Evolutionary conservation across 2,113 vertebrate genomes (phyloP), one percentile per base, ranked within the genome.

Genomic region (Pogona vitticeps): DNA sequence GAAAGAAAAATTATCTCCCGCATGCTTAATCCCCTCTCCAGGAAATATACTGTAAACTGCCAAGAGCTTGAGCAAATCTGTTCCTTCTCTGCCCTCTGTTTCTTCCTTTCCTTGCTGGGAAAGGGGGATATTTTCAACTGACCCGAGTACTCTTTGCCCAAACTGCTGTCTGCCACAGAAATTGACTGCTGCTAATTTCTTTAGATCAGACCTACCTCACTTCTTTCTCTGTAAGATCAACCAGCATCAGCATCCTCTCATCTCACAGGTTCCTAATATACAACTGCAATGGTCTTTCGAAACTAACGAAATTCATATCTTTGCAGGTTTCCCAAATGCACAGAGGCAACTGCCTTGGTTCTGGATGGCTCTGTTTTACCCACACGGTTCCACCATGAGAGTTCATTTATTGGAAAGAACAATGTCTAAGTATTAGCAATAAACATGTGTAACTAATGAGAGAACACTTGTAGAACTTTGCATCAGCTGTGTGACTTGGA

Each of bases 381-480:
- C 6, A 23, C 36, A 40, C 38, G 26, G 21, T 33, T 80, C 59
- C 61, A 38, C 21, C 21, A 26, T 8, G 3, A n/a, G 46, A 77
- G n/a, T n/a, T 58, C 72, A 77, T 21, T 42, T 23, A 75, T 28
- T 26, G 63, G 59, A 63, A 12, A 8, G 36, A 63, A 80, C 26
- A 5, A 8, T 59, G 59, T n/a, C 56, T 23, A 80, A 28, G 58
- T 38, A 58, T 58, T 80, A 67, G 31, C 8, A 8, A 87, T 68
- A 26, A 80, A 28, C 71, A 73, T 15, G 38, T 8, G 42, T 36
- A 88, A 86, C 86, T 71, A 82, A 68, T 59, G 21, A 26, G 26
- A 38, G 77, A 80, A 40, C 87, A 85, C 0, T 1, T 42, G 71
- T 67, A 82, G n/a, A 86, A 90, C 84, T 89, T 82, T 90, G 86